These are phyloP conservation scores for Thomomys bottae DNA, from an alignment of 2,113 vertebrate genomes.

Conservation along the genomic window DNA sequence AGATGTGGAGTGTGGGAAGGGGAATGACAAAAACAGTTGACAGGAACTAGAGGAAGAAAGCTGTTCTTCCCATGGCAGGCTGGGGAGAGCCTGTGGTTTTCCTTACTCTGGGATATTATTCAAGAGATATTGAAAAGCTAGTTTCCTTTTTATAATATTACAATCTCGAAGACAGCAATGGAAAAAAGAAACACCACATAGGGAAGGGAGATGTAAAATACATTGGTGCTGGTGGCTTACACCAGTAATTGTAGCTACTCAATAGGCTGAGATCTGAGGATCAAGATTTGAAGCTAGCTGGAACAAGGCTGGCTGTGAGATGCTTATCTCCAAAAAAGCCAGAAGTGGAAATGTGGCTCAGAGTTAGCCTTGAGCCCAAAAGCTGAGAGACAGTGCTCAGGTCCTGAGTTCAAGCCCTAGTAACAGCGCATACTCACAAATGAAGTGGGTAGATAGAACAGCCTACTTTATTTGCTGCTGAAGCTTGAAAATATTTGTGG, in stretches of 20 bases:
- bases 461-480: conserved; percentile 36
- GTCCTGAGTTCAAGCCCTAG: too few species aligned
- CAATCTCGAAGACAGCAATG: background rate
- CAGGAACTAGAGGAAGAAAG: background rate
- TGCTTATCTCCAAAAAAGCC: too few species aligned
- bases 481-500: conserved; percentile 58
- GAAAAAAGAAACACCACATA: background rate
- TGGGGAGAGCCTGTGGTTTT: background rate
- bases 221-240: background rate
- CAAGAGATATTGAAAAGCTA: background rate
- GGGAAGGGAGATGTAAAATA: conserved; percentile 1
- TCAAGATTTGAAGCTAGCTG: too few species aligned
- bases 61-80: background rate
- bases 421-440: too few species aligned
- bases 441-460: background rate
- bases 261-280: too few species aligned
- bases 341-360: too few species aligned
- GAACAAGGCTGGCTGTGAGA: too few species aligned
- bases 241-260: too few species aligned
- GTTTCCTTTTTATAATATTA: conserved; percentile 35
- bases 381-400: too few species aligned
- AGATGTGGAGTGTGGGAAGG: background rate
- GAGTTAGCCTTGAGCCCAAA: too few species aligned
- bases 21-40: conserved; percentile 37
- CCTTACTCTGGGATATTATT: conserved; percentile 21